A percentile compares a stretch with the other conserved stretches of the same genome.
These are phyloP conservation scores for Crypturellus undulatus DNA, from an alignment of 2,113 vertebrate species.

Conservation along the genomic window DNA sequence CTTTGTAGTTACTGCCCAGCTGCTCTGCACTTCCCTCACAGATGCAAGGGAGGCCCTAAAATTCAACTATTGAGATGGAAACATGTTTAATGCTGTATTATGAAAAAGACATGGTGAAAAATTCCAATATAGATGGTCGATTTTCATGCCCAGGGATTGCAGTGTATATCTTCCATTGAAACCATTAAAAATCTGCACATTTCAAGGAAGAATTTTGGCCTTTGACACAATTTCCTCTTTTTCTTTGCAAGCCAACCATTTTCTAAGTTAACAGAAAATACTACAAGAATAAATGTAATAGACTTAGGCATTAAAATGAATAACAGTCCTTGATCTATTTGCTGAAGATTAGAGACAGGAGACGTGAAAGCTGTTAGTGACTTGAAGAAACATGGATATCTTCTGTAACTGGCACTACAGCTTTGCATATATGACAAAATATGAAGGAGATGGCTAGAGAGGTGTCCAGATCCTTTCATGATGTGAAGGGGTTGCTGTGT, in stretches of 20 bases:
- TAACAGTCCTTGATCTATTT: constrained; percentile 64
- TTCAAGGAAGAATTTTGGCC: constrained; percentile 54
- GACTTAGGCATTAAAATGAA: constrained; percentile 66
- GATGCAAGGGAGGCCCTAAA: constrained; percentile 43
- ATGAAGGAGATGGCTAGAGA: background rate
- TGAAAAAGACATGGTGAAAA: constrained; percentile 59
- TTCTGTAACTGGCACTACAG: background rate
- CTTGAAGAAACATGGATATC: constrained; percentile 25
- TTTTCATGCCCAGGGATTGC: constrained; percentile 35
- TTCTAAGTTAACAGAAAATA: constrained; percentile 67
- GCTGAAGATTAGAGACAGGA: constrained; percentile 41
- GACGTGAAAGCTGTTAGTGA: constrained; percentile 47
- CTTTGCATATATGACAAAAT: background rate
- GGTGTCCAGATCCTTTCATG: background rate
- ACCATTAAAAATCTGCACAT: constrained; percentile 28
- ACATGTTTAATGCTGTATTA: constrained; percentile 53
- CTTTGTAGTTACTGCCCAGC: background rate
- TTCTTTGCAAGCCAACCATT: constrained; percentile 46
- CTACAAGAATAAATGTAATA: constrained; percentile 59
- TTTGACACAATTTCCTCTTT: constrained; percentile 57
- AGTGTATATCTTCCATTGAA: constrained; percentile 50
- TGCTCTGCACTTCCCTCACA: constrained; percentile 39
- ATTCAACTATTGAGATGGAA: constrained; percentile 34
- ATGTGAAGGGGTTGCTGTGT: background rate
- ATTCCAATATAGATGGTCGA: constrained; percentile 28